Evolutionary conservation across 2,113 vertebrate genomes (phyloP), one percentile per base, ranked within the genome.

Genomic region (Laticauda colubrina): DNA sequence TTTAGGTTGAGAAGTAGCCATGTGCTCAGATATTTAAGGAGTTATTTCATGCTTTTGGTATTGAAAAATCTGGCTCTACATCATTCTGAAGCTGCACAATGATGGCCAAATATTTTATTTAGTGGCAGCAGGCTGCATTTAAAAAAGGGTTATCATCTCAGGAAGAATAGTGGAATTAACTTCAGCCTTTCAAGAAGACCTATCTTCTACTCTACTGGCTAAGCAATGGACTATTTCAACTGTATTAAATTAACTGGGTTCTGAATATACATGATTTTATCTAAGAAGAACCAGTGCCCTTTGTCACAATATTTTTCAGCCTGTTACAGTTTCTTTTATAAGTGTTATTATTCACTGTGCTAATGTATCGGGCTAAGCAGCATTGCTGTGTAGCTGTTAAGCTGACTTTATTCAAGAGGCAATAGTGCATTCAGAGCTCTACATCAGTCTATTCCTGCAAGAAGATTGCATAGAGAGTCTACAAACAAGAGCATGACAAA

Each of bases 131-230:
- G 15, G 75, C 34, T 51, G 18, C 34, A 86, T 51, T 45, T 86
- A 48, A 51, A 86, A 23, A 86, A 86, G 45, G 43, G 15, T 81
- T 81, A 81, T 39, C 15, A 39, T 6, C 69, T 39, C n/a, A 39
- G n/a, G 18, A 39, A 81, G 69, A 20, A 39, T 81, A 39, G 26
- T 23, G 2, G 85, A 7, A 29, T 48, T 15, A 39, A 51, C 23
- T 61, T 48, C 20, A 87, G 10, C 57, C 45, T 87, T 92, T 88
- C 11, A 88, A 87, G 57, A 92, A 69, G 51, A n/a, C 34, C 57
- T 54, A 48, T 86, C 85, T 88, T 86, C 91, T 92, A 88, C 45
- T 92, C 91, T 92, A 88, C 57, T 88, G 91, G 57, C 3, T 88
- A 23, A 64, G 12, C 26, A 45, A 26, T n/a, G 45, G 34, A 39